Evolutionary conservation across 2,797 vertebrate genomes (phyloP), one percentile per base, ranked within the genome.

Genomic region (Acipenser ruthenus): DNA sequence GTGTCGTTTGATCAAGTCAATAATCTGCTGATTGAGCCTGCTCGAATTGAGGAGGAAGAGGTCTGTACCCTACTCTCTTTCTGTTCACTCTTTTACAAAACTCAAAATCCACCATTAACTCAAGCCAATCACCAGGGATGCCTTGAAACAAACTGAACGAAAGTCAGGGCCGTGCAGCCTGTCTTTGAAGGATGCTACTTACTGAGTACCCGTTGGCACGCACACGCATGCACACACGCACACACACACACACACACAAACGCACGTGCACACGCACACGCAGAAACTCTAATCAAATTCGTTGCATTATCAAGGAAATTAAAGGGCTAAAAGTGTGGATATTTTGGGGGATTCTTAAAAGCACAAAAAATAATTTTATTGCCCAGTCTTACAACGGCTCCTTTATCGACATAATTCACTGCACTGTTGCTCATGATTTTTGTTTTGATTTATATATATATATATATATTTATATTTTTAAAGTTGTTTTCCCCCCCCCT

Each of bases 1-100:
- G 97, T 99, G 94, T 98, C 96, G 93, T 99, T 99, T 96, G 96
- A 99, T 94, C 97, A 97, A 94, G 96, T 96, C 95, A 97, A 99
- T 98, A 99, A 99, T 93, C 96, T 99, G 94, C 96, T 99, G 95
- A 99, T 99, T 95, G 97, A 99, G 86, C 97, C 97, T 90, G 96
- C 97, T 89, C 96, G 97, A 93, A 95, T 99, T 95, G 96, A 99
- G 97, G 97, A 99, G 93, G 96, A 99, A 93, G 96, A 99, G 97
- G 97, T 99, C 93, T 95, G 96, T 99, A 97, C 93, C 70, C 88
- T 89, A 83, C 84, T 85, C 75, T 89, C 73, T 79, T 59, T 79
- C 69, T 78, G 73, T 80, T 74, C 78, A 76, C 67, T 72, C 69
- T 73, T 71, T 82, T 59, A 68, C 66, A 73, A 58, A 50, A 12